Conservation (phyloP, 1,140 invertebrate genomes). For the Augochlora pura region DNA sequence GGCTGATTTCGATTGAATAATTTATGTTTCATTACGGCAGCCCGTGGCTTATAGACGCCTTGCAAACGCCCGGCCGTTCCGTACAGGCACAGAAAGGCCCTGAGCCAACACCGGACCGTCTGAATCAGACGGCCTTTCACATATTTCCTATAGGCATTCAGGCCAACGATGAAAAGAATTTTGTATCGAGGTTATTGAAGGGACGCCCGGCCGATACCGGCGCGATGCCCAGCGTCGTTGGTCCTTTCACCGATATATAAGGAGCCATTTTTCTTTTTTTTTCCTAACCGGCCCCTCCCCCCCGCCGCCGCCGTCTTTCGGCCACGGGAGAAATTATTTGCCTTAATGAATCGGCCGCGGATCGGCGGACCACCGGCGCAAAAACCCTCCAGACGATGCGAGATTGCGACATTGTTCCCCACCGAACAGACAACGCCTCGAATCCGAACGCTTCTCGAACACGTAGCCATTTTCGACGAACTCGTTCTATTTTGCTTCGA, state of each 20-base stretch:
- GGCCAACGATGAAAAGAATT: slow-evolving; percentile 77
- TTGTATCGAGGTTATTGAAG: slow-evolving; percentile 80
- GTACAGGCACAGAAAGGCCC: slow-evolving; percentile 73
- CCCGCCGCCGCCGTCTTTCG: background rate
- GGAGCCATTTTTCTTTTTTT: slow-evolving; percentile 19
- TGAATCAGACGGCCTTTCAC: slow-evolving; percentile 75
- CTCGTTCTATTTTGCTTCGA: no score
- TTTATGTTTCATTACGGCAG: slow-evolving; percentile 79
- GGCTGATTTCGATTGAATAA: slow-evolving; percentile 81
- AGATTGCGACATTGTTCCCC: background rate
- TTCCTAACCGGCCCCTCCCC: background rate
- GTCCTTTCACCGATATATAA: slow-evolving; percentile 33
- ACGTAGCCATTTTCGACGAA: no score
- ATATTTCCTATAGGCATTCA: slow-evolving; percentile 80
- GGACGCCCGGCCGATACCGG: slow-evolving; percentile 69
- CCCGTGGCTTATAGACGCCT: slow-evolving; percentile 77
- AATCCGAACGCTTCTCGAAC: no score
- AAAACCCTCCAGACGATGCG: background rate
- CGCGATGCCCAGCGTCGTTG: slow-evolving; percentile 35
- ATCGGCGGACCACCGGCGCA: no score
- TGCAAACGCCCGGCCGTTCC: slow-evolving; percentile 74
- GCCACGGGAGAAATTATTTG: background rate
- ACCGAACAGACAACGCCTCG: background rate
- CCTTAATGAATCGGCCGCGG: background rate
- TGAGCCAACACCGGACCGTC: slow-evolving; percentile 72